These are phyloP conservation scores for Rhinoraja longicauda DNA, from an alignment of 2,797 vertebrate species.

Conservation along the genomic window DNA sequence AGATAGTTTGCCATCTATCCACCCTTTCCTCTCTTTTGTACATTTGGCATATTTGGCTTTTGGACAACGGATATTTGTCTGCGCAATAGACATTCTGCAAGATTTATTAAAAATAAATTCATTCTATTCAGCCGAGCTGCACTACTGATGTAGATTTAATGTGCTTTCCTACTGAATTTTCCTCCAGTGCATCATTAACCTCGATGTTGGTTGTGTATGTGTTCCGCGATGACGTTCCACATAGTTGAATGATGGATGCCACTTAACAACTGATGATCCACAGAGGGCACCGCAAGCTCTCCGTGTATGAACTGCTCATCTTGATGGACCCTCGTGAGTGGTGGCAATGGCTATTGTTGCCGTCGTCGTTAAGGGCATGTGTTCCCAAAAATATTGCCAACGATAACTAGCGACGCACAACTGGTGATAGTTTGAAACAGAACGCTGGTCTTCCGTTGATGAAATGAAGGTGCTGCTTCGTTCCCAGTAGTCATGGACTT, in stretches of 20 bases:
- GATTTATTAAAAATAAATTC: slow-evolving; percentile 6
- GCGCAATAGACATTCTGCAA: background rate
- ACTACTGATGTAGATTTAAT: slow-evolving; percentile 26
- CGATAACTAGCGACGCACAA: background rate
- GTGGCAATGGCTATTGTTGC: background rate
- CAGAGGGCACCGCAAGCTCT: background rate
- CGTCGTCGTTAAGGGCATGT: background rate
- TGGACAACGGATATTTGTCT: background rate
- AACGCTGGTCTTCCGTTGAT: too few species aligned
- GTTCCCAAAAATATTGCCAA: background rate
- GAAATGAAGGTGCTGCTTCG: background rate
- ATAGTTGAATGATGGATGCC: background rate
- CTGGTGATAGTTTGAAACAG: background rate
- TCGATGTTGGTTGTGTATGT: background rate
- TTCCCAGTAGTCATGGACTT: background rate
- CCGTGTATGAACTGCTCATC: background rate
- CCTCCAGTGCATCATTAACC: slow-evolving; percentile 18
- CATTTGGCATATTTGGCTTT: background rate
- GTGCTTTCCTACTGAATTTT: background rate
- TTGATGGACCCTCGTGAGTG: background rate
- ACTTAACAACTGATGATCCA: slow-evolving; percentile 3
- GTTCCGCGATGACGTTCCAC: background rate
- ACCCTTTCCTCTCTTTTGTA: background rate
- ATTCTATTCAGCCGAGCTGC: background rate
- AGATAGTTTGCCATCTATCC: background rate